Evolutionary conservation across 2,888 invertebrate genomes (phyloP), one percentile per base, ranked within the genome.

Genomic region (Lepas anatifera): DNA sequence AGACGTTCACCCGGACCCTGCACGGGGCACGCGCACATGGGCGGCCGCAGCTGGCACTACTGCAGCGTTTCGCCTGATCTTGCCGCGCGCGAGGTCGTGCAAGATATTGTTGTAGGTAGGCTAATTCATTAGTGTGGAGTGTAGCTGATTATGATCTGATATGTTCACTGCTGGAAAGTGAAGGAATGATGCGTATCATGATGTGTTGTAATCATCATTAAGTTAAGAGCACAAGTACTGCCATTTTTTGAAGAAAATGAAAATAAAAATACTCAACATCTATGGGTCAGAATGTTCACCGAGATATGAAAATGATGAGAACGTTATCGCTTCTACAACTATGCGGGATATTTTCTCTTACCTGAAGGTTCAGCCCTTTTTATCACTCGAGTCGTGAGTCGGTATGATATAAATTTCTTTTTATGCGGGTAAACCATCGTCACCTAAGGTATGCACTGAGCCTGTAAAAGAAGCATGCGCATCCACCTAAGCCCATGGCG

Each of bases 191-290:
- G 6, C 32, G 58, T 58, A 32, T 22, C 58, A 58, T 58, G 16
- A 32, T 58, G 18, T 18, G 2, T 10, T 58, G 50, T n/a, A 10
- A 4, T 32, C 58, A 58, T 58, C 58, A 22, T 13, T 58, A 58
- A 32, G 58, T 7, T 58, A 32, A 58, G 58, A 13, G 58, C 58
- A 58, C 58, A 58, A 58, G 58, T 58, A 58, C 58, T 58, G 58
- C 58, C 58, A 58, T 58, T 58, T 58, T 58, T 32, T n/a, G n/a
- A n/a, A n/a, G 1, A 58, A 25, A 58, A 58, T 32, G 32, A 22
- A 29, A 58, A 58, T 58, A 58, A 32, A 58, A 58, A 58, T 58
- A 10, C 58, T 10, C 32, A 58, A 58, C 32, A 32, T 16, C 18
- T 8, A 50, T 6, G 3, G 48, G 6, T 46, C 7, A 46, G 46